These are phyloP conservation scores for Epizoanthus stellaris DNA, from an alignment of 92 coral and sea anemone species.

Conservation along the genomic window DNA sequence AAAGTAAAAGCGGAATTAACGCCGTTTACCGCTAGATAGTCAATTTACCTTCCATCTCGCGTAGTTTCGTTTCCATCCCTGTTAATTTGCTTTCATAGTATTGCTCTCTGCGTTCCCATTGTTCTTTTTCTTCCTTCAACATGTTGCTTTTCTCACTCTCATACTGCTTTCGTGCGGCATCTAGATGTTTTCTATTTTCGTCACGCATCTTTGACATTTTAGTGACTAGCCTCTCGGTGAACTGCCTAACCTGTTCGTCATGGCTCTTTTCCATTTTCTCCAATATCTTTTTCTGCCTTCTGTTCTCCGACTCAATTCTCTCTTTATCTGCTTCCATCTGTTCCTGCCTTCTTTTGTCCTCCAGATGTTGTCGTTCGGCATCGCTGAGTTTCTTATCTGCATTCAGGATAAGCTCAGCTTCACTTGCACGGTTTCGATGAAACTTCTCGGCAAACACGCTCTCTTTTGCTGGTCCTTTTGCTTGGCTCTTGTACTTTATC, in stretches of 20 bases:
- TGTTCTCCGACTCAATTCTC: neutral
- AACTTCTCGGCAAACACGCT: neutral
- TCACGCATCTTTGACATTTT: no score
- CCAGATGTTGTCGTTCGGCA: neutral
- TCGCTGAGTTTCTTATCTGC: slow-evolving; percentile 9
- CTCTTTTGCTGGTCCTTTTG: slow-evolving; percentile 4
- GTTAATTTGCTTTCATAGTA: no score
- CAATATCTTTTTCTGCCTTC: neutral
- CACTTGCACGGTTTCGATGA: neutral
- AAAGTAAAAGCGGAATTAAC: no score
- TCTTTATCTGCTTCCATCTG: neutral
- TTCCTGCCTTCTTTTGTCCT: neutral
- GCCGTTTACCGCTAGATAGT: no score
- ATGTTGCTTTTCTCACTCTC: no score
- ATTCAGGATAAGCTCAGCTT: neutral
- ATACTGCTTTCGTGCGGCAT: no score
- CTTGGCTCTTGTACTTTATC: neutral
- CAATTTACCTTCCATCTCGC: no score
- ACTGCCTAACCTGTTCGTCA: neutral
- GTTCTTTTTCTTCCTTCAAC: no score
- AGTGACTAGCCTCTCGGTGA: no score
- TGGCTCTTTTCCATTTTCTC: neutral
- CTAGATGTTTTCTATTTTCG: no score
- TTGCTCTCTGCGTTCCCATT: no score
- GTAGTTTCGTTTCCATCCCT: no score